Base-by-base conservation (phyloP, 2,113 vertebrate genomes). In the Corythornis vintsioides region DNA sequence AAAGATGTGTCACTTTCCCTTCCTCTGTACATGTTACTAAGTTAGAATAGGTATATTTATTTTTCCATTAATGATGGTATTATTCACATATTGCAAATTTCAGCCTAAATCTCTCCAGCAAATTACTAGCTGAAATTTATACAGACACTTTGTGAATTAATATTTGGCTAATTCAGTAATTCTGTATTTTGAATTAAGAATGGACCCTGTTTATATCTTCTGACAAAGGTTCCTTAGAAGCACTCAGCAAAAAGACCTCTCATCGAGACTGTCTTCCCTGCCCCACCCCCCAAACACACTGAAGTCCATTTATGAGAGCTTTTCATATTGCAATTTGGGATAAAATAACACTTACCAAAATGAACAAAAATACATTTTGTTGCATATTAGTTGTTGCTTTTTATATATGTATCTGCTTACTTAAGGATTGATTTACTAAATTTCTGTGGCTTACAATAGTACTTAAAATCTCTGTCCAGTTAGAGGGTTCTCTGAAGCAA, bases 1-100 rank as follows among this genome's bases (percentile, higher is more conserved):
- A 13, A 22, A 47, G 5, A 24, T 0, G 0, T 22, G 35, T n/a
- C 4, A 2, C 2, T 10, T 60, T 90, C 13, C 15, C 22, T 67
- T 69, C 64, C 11, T 38, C 16, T 42, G 6, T 25, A 25, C 35
- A 2, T 0, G 8, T 75, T 82, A 84, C 26, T 50, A 75, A 67
- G 18, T 10, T 82, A 75, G 56, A 45, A 50, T 6, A 33, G 11
- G 5, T 43, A 2, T 7, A 3, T 47, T 59, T 77, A 4, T 24
- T 74, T 79, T 63, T 66, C 48, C 11, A 15, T 45, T 59, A 10
- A 21, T 29, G 14, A 86, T 26, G 11, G 12, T 53, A 26, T n/a
- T 50, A 85, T 43, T 79, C 75, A 5, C 17, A 15, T 40, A 26
- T 38, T 60, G 29, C 45, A 82, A 69, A 75, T 21, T 22, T 78